phyloP scores from a whole-genome alignment of 2,113 vertebrate species.

The Xyrauchen texanus region DNA sequence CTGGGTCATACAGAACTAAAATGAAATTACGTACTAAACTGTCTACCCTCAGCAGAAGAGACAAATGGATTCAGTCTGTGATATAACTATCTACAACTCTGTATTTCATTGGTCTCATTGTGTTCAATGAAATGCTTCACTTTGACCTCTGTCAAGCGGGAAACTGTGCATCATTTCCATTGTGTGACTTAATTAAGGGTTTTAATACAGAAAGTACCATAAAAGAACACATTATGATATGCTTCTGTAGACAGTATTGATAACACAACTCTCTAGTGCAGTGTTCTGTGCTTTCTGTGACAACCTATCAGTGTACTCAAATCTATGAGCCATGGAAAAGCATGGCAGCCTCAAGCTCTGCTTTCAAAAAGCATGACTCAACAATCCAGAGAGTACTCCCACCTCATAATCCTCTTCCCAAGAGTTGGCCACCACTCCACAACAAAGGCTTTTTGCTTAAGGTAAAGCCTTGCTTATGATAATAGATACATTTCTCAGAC shows the following conservation, averaged over 20 bases:
- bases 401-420: slow-evolving; percentile 25
- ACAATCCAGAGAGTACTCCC: not conserved
- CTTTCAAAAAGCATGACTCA: slow-evolving; percentile 33
- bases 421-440: slow-evolving; percentile 16
- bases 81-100: not conserved
- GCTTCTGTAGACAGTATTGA: slow-evolving; percentile 36
- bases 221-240: slow-evolving; percentile 40
- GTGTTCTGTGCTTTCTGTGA: slow-evolving; percentile 42
- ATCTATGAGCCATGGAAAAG: slow-evolving; percentile 54
- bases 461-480: slow-evolving; percentile 17
- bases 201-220: slow-evolving; percentile 44
- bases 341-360: slow-evolving; percentile 31
- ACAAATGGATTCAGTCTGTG: slow-evolving; percentile 35
- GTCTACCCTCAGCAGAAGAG: slow-evolving; percentile 11
- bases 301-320: slow-evolving; percentile 51
- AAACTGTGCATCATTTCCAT: slow-evolving; percentile 40
- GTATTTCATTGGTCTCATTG: slow-evolving; percentile 30
- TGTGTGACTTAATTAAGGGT: slow-evolving; percentile 37
- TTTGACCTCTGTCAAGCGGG: slow-evolving; percentile 26
- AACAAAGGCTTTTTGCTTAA: not conserved
- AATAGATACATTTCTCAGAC: no score
- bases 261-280: slow-evolving; percentile 45
- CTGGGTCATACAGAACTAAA: slow-evolving; percentile 1
- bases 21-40: not conserved
- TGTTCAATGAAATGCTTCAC: slow-evolving; percentile 22